Conservation (phyloP, 2,888 invertebrate species). For the Orthosia gothica region DNA sequence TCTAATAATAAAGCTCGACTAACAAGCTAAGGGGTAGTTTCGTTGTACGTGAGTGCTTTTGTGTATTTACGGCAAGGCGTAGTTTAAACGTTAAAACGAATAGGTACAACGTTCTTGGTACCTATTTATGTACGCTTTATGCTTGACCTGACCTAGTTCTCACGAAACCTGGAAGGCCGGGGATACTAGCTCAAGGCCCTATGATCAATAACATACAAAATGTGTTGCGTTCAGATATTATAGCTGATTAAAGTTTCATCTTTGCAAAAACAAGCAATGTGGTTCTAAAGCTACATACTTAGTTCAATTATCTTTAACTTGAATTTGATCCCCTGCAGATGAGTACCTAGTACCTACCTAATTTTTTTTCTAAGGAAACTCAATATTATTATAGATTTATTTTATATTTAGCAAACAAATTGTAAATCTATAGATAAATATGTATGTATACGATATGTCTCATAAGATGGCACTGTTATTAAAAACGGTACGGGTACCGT, state of each 20-base stretch:
- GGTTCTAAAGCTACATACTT: background rate
- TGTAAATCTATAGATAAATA: conserved; percentile 30
- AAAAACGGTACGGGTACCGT: conserved; percentile 7
- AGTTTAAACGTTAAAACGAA: too few species aligned
- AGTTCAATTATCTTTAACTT: conserved; percentile 1
- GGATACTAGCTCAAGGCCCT: conserved; percentile 10
- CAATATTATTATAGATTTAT: conserved; percentile 13
- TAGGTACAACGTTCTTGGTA: conserved; percentile 5
- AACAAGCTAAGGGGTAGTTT: too few species aligned
- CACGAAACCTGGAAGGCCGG: conserved; percentile 19
- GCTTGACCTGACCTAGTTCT: conserved; percentile 47
- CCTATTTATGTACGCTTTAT: conserved; percentile 3
- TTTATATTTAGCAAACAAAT: conserved; percentile 19
- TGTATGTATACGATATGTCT: conserved; percentile 8
- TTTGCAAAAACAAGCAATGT: background rate
- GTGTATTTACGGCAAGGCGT: too few species aligned
- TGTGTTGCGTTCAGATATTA: background rate
- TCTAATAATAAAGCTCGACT: too few species aligned
- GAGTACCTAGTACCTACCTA: background rate
- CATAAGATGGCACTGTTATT: conserved; percentile 24
- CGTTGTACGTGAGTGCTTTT: too few species aligned
- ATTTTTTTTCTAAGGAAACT: conserved; percentile 27
- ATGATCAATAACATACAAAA: conserved; percentile 31
- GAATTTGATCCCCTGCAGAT: conserved; percentile 11
- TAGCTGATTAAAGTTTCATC: background rate